Conservation (phyloP, 2,113 vertebrate species). For the Antennarius striatus region DNA sequence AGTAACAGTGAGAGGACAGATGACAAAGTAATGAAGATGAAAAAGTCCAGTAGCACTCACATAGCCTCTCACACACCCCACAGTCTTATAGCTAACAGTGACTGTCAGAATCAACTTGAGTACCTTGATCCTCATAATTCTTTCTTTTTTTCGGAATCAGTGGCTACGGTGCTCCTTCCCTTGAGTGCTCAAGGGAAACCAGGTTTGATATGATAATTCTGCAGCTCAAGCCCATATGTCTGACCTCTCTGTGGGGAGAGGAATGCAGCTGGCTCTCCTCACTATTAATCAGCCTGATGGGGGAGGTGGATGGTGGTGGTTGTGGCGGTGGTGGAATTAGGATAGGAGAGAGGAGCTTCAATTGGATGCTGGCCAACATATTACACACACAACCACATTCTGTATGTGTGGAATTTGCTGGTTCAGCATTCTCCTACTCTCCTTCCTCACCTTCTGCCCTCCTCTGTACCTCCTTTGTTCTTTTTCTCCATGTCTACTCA, state of each 20-base stretch:
- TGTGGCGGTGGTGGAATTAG: constrained; percentile 26
- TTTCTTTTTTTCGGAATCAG: constrained; percentile 43
- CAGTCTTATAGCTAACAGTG: constrained; percentile 62
- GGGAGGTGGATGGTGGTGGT: constrained; percentile 41
- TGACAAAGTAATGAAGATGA: constrained; percentile 45
- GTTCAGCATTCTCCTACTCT: constrained; percentile 50
- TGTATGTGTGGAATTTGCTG: constrained; percentile 48
- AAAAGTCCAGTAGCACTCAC: constrained; percentile 41
- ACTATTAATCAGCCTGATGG: constrained; percentile 73
- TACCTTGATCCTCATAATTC: constrained; percentile 70
- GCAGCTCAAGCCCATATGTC: constrained; percentile 72
- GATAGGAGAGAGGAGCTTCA: constrained; percentile 24
- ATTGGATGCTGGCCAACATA: constrained; percentile 48
- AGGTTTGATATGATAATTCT: constrained; percentile 79
- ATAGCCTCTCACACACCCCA: constrained; percentile 14
- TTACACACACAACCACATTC: constrained; percentile 14
- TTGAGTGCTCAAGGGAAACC: constrained; percentile 53
- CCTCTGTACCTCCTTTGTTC: constrained; percentile 4
- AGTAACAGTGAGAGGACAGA: constrained; percentile 33
- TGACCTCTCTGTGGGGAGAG: constrained; percentile 66
- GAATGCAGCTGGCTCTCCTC: constrained; percentile 71
- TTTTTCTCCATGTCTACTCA: constrained; percentile 14
- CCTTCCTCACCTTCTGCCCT: constrained; percentile 17
- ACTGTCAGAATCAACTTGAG: constrained; percentile 55
- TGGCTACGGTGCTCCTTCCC: constrained; percentile 34